Evolutionary conservation across 2,113 vertebrate species (phyloP), one percentile per base, ranked within the genome.

Genomic region (Nematolebias whitei): DNA sequence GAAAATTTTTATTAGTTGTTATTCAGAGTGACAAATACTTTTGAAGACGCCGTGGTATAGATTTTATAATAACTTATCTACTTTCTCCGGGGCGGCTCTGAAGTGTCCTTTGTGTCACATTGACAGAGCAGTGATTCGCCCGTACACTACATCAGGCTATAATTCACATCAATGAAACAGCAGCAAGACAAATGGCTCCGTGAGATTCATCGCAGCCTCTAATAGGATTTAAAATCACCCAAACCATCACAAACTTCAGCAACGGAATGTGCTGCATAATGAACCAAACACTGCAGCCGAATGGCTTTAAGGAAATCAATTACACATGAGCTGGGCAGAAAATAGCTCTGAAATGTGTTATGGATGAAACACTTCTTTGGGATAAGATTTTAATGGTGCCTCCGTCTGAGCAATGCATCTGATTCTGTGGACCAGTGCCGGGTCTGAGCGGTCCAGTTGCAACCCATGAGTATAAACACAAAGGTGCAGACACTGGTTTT

Each of bases 221-320:
- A 86, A 86, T 85, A 56, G 85, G 84, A 83, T 86, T 86, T 72
- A 76, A 84, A 83, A 83, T 88, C 83, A 75, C 82, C 81, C 52
- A 68, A 83, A 76, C 69, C 73, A 55, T 80, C 64, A 48, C 85
- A 80, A 74, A 82, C 78, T 80, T 47, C 53, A 67, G 74, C 74
- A 81, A 78, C 77, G 83, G 82, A 87, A 85, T 62, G 79, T 63
- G 60, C 68, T 58, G 69, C 81, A 87, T 89, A 89, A 88, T 89
- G 87, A 89, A 79, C 65, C 76, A 57, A 84, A 82, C 66, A 70
- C 48, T 74, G 80, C 82, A 63, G 72, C 43, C 73, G 78, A 85
- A 87, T 79, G 82, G 84, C 73, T 88, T 80, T 78, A 71, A 84
- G 84, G 79, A 87, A 88, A 90, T 89, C 85, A 87, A 88, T 90